These are phyloP conservation scores for Psococerastis gibbosa DNA, from an alignment of 2,888 invertebrate genomes.

Conservation along the genomic window DNA sequence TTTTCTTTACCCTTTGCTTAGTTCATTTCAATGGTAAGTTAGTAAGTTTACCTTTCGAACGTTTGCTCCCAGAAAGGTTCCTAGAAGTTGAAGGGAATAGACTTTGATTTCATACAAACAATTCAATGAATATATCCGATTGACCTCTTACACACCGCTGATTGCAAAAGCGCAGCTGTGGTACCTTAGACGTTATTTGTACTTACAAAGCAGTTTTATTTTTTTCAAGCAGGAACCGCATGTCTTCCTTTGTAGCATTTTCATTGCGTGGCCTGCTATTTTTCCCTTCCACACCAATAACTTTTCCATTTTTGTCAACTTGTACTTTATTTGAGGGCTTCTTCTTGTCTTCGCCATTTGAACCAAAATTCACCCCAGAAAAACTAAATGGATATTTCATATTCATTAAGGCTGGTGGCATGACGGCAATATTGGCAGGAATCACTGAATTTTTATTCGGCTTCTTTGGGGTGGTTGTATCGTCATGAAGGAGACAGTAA, in stretches of 20 bases:
- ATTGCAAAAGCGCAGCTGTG: no score
- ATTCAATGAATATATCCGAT: no score
- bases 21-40: no score
- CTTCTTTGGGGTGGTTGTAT: conserved; percentile 13
- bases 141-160: no score
- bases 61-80: no score
- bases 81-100: no score
- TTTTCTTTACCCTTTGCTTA: no score
- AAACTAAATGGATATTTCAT: conserved; percentile 14
- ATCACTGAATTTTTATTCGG: conserved; percentile 11
- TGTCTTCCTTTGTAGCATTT: conserved; percentile 11
- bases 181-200: no score
- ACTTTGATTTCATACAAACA: no score
- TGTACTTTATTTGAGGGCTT: conserved; percentile 3
- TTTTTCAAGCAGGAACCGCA: conserved; percentile 14
- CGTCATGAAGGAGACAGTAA: conserved; percentile 40
- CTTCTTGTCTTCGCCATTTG: not conserved
- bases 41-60: no score
- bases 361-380: conserved; percentile 7
- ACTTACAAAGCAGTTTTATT: conserved; percentile 11
- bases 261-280: not conserved
- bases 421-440: conserved; percentile 18
- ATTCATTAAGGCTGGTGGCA: conserved; percentile 17
- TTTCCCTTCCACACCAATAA: not conserved
- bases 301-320: conserved; percentile 1